phyloP scores from a whole-genome alignment of 2,113 vertebrate species.

The Phainopepla nitens region DNA sequence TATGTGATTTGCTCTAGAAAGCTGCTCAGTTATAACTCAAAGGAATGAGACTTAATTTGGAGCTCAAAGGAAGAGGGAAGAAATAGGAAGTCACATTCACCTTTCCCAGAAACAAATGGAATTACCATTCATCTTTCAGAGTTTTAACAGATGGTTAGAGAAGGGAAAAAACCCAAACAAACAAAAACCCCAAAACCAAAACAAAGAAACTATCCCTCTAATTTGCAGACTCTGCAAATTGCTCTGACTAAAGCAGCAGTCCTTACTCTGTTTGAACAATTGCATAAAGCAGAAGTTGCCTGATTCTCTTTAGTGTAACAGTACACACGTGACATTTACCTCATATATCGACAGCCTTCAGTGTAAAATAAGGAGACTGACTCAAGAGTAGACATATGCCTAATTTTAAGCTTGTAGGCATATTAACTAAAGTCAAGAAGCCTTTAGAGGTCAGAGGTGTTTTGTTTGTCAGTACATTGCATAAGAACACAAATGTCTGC shows the following conservation, averaged over 20 bases:
- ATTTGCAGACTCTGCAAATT: not conserved
- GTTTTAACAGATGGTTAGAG: not conserved
- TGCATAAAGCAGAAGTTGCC: not conserved
- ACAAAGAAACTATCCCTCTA: not conserved
- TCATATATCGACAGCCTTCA: too few species aligned
- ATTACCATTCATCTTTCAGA: not conserved
- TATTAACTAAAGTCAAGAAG: not conserved
- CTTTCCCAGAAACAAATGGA: not conserved
- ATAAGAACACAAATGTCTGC: not conserved
- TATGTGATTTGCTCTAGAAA: not conserved
- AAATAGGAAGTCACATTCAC: not conserved
- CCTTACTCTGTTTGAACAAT: not conserved
- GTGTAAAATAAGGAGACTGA: not conserved
- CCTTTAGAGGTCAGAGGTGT: not conserved
- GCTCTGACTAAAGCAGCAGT: not conserved
- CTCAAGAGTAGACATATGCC: not conserved
- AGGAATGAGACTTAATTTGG: not conserved
- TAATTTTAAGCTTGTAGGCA: not conserved
- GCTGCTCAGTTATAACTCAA: not conserved
- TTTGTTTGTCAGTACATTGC: too few species aligned
- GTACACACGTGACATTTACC: rapidly evolving
- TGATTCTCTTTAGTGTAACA: not conserved
- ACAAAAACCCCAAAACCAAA: not conserved
- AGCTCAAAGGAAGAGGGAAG: not conserved
- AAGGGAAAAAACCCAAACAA: not conserved